Evolutionary conservation across 2,113 vertebrate genomes (phyloP).

Genomic region (Toxotes jaculatrix): DNA sequence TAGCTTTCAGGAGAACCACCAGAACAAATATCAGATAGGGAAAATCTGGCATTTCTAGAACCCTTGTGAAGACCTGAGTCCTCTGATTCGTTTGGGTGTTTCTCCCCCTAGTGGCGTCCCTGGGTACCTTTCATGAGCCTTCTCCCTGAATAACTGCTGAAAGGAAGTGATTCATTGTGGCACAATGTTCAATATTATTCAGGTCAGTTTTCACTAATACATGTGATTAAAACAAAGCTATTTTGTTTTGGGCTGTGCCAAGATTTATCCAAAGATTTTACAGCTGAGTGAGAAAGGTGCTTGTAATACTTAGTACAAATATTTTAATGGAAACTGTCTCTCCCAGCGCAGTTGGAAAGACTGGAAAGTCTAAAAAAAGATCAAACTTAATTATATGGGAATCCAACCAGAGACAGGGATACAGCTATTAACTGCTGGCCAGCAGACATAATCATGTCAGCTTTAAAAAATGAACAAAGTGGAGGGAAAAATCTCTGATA

Average conservation of each 20-base stretch:
- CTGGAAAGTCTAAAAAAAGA: not conserved
- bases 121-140: not conserved
- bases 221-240: not conserved
- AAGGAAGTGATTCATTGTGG: not conserved
- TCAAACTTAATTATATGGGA: not conserved
- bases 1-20: not conserved
- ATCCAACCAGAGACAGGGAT: not conserved
- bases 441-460: not conserved
- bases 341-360: no score
- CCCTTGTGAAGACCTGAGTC: not conserved
- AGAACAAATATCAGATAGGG: not conserved
- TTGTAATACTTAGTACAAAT: no score
- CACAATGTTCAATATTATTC: not conserved
- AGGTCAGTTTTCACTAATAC: not conserved
- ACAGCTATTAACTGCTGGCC: not conserved
- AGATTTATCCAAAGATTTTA: no score
- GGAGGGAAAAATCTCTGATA: no score
- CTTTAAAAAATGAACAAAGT: not conserved
- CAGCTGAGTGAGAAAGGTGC: no score
- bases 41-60: not conserved
- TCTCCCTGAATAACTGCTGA: not conserved
- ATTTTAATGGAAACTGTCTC: not conserved
- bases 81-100: not conserved
- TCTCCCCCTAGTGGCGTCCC: constrained; percentile 23
- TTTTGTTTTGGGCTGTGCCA: no score